Evolutionary conservation across 1,140 invertebrate genomes (phyloP).

Genomic region (Brachionus angularis): DNA sequence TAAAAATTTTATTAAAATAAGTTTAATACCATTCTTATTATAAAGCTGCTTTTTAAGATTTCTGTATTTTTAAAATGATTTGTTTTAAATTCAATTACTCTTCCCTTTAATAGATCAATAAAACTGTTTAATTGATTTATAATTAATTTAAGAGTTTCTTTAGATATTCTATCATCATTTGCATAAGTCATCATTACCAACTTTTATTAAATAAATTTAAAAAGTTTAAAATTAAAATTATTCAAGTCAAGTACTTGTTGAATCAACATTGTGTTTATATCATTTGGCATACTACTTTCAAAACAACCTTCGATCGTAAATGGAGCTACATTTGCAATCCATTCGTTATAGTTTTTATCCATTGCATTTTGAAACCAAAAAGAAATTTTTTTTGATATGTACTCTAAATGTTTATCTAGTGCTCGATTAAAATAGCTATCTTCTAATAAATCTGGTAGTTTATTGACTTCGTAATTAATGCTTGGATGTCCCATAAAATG

Average conservation of each 20-base stretch:
- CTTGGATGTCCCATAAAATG: constrained; percentile 12
- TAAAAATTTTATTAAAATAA: too few relatives aligned
- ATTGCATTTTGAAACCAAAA: constrained; percentile 35
- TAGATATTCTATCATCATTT: constrained; percentile 13
- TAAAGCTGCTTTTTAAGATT: background rate
- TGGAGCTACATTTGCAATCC: constrained; percentile 1
- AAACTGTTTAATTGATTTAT: constrained; percentile 3
- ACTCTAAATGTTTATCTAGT: background rate
- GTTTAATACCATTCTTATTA: background rate
- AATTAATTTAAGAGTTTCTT: constrained; percentile 9
- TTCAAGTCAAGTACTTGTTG: constrained; percentile 9
- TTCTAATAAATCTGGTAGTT: constrained; percentile 29
- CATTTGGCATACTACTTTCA: constrained; percentile 37
- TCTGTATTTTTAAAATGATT: constrained; percentile 19
- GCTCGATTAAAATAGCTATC: background rate
- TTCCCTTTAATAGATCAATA: constrained; percentile 2
- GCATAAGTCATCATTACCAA: background rate
- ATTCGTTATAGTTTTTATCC: constrained; percentile 23
- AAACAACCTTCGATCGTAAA: constrained; percentile 5
- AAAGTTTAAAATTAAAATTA: background rate
- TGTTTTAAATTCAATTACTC: constrained; percentile 2
- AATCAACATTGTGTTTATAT: constrained; percentile 12
- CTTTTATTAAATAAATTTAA: background rate
- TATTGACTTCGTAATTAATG: background rate
- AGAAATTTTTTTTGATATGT: background rate